Base-by-base conservation (phyloP, 2,888 invertebrate genomes). In the Biston stratarius region DNA sequence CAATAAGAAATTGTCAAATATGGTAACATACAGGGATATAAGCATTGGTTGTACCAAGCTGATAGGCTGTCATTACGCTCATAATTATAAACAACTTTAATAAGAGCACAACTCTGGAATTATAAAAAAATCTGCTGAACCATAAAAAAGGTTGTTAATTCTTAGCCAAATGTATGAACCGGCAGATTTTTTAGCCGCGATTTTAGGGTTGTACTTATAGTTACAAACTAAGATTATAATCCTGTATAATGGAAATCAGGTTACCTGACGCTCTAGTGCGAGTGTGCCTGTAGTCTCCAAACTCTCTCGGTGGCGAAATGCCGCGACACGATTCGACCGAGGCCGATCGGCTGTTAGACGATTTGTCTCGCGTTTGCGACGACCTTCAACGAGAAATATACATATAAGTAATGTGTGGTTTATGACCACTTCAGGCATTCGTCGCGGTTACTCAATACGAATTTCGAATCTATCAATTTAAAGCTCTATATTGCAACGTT, bases 321-420 rank as follows among this genome's bases (percentile, higher is more conserved):
- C 87, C 91, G n/a, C 92, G 90, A 3, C 91, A 87, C 7, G 94
- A 94, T 56, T 94, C 94, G 65, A 94, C 93, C 0, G 94, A 94
- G 15, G 91, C 90, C 14, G 95, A 94, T 5, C 94, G 89, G 36
- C 95, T 95, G 69, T 90, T 88, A 1, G 95, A 95, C 70, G 96
- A 96, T 82, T 96, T 96, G 73, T 96, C 96, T 58, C 96, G 95
- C 44, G 95, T 95, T 61, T 95, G 93, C 0, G 95, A 94, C 47
- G 92, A 88, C 70, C 96, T 94, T 69, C 5, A 74, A 77, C 15
- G 38, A 52, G 67, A 53, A 67, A 64, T 63, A 55, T 48, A 12
- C 55, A 51, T 65, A 44, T 63, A 49, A 66, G 63, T 40, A 60
- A 69, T 61, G 40, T 24, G 40, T 62, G 34, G 61, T 44, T 38